Base-by-base conservation (phyloP, 2,113 vertebrate genomes). In the Xiphophorus couchianus region DNA sequence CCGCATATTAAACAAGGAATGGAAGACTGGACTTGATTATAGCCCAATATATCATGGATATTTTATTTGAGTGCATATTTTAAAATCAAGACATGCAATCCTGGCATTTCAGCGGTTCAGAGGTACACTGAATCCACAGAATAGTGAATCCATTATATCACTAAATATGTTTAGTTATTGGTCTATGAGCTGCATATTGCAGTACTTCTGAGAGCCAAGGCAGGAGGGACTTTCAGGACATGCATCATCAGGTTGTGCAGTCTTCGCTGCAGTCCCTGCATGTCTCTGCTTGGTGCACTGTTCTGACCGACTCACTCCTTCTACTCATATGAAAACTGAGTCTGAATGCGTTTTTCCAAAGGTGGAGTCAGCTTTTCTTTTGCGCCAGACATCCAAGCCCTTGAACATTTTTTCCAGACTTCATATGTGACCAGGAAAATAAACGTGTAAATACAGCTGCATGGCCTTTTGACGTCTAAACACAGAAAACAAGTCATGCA, bases 121-220 rank as follows among this genome's bases (percentile, higher is more conserved):
- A 51, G 62, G n/a, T 42, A 82, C 64, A 85, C 9, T 66, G 27
- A 63, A 48, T 69, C 31, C 69, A 65, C 35, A 48, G 66, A 33
- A 17, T n/a, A 54, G 17, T 19, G 17, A 6, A 6, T 48, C 14
- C 4, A 2, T 48, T 48, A 6, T 19, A 19, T 48, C 44, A 48
- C 15, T 4, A 48, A 48, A 19, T 17, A 19, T 17, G 1, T 48
- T 17, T 48, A 5, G 14, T 19, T 48, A 17, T 48, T 48, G 44
- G 17, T 42, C 39, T 15, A 4, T 42, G 44, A 19, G 44, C 17
- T 48, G 15, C 15, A 19, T 48, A 19, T 80, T 58, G 8, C 10
- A 58, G 1, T 58, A 58, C 51, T 54, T 22, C 5, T 48, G 17
- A 48, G 44, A 48, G 14, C 14, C 15, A 42, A 19, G 44, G 44